Conservation (phyloP, 2,113 vertebrate genomes). For the Gymnocephalus cernua region DNA sequence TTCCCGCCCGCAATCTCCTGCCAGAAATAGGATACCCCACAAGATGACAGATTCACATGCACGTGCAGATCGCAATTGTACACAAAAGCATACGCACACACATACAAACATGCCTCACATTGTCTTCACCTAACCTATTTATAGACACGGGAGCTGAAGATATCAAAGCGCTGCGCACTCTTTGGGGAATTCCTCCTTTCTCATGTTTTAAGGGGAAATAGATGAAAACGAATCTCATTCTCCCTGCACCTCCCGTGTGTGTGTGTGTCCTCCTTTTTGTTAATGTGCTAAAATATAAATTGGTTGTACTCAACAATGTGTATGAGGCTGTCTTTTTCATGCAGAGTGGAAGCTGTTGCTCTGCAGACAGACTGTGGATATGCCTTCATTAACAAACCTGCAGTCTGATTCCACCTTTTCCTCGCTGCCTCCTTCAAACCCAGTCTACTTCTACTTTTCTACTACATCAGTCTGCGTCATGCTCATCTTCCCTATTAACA, state of each 20-base stretch:
- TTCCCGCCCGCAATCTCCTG: slow-evolving; percentile 34
- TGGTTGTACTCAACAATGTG: slow-evolving; percentile 59
- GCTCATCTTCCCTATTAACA: slow-evolving; percentile 1
- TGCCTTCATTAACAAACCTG: slow-evolving; percentile 71
- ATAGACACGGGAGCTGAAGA: slow-evolving; percentile 68
- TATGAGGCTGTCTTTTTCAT: slow-evolving; percentile 47
- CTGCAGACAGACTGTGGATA: slow-evolving; percentile 66
- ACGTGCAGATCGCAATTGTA: slow-evolving; percentile 43
- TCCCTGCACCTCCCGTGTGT: slow-evolving; percentile 51
- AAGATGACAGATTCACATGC: slow-evolving; percentile 42
- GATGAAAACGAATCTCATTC: slow-evolving; percentile 71
- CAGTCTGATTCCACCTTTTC: slow-evolving; percentile 43
- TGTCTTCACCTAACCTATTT: slow-evolving; percentile 76
- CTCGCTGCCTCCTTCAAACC: slow-evolving; percentile 8
- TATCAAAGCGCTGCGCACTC: slow-evolving; percentile 74
- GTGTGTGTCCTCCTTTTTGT: slow-evolving; percentile 59
- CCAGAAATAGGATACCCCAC: slow-evolving; percentile 53
- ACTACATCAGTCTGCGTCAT: slow-evolving; percentile 3
- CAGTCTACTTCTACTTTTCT: not conserved
- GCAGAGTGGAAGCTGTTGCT: slow-evolving; percentile 46
- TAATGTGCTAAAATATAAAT: slow-evolving; percentile 81
- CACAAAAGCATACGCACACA: slow-evolving; percentile 24
- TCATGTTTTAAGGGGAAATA: slow-evolving; percentile 75
- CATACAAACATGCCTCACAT: not conserved
- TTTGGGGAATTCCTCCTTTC: slow-evolving; percentile 74